Conservation (phyloP, 1,140 invertebrate genomes). For the Drosophila virilis region DNA sequence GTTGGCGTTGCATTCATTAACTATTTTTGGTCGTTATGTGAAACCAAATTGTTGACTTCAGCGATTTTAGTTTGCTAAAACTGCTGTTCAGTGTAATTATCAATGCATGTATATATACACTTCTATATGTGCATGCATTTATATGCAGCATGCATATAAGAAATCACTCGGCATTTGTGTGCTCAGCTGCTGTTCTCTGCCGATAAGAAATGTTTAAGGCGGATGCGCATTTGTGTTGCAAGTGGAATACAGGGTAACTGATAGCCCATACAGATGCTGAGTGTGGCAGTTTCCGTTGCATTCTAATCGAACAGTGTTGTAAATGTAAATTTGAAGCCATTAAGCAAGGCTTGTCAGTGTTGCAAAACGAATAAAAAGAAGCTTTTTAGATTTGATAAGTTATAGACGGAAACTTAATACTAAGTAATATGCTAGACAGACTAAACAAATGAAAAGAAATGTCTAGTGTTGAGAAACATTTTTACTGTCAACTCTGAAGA, state of each 20-base stretch:
- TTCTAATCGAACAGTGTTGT: slow-evolving; percentile 12
- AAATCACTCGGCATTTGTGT: slow-evolving; percentile 35
- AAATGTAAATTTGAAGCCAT: neutral
- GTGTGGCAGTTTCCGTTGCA: neutral
- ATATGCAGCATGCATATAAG: slow-evolving; percentile 9
- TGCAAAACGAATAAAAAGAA: neutral
- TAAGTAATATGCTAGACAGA: too few species aligned
- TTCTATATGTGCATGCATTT: slow-evolving; percentile 17
- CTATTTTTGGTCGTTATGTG: slow-evolving; percentile 53
- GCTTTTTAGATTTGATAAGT: too few species aligned
- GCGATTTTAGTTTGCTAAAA: slow-evolving; percentile 15
- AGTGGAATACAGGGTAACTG: slow-evolving; percentile 10
- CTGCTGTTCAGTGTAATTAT: slow-evolving; percentile 52
- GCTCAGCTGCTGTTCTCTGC: slow-evolving; percentile 8
- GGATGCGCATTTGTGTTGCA: slow-evolving; percentile 18
- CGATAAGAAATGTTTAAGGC: slow-evolving; percentile 33
- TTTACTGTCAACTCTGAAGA: neutral
- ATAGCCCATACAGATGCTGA: neutral
- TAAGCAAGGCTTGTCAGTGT: neutral
- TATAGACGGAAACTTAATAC: too few species aligned
- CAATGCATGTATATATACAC: slow-evolving; percentile 8
- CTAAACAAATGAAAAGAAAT: too few species aligned
- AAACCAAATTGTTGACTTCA: slow-evolving; percentile 41
- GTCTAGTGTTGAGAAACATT: neutral
- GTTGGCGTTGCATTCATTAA: slow-evolving; percentile 51